Base-by-base conservation (phyloP, 53 echinoderm and acorn worm species). In the Henricia sp. region DNA sequence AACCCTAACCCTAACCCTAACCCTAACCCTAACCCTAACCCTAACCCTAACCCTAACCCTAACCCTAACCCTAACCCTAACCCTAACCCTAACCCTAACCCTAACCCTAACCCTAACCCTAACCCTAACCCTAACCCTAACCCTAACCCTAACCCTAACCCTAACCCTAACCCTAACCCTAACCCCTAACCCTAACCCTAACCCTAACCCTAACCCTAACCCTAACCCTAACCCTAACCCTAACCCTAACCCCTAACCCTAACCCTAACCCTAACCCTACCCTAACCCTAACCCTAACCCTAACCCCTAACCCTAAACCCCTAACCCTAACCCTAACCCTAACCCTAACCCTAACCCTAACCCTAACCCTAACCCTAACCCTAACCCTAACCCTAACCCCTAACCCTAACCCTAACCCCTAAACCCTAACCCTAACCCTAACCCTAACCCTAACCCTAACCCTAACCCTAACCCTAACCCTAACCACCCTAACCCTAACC, bases 401-500 rank as follows among this genome's bases (percentile, higher is more conserved):
- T 63, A 63, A 63, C 63, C 63, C 63, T 63, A 67, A 67, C 67
- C 63, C 63, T 63, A 63, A 63, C 48, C 73, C 51, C n/a, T 33
- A 24, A 50, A 72, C 73, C 73, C 73, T 72, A 72, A 72, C 73
- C 73, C 73, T 72, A 72, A 72, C 28, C 33, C 63, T 63, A 63
- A 63, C 63, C 63, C 63, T 63, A 63, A 63, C 63, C 63, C 63
- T 63, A 63, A 63, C 63, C 63, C 63, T 63, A 63, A 63, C 73
- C 73, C 73, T 72, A 72, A 72, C 73, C 73, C 73, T 72, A 72
- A 72, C 73, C 73, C 73, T 72, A 72, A 72, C 73, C 73, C 73
- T 80, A 80, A 80, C 82, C 82, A n/a, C n/a, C 62, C 77, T 77
- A 77, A 77, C 58, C 77, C 77, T 74, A 74, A 77, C 77, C 77